Conservation (phyloP, 2,113 vertebrate species). For the Phalacrocorax carbo region DNA sequence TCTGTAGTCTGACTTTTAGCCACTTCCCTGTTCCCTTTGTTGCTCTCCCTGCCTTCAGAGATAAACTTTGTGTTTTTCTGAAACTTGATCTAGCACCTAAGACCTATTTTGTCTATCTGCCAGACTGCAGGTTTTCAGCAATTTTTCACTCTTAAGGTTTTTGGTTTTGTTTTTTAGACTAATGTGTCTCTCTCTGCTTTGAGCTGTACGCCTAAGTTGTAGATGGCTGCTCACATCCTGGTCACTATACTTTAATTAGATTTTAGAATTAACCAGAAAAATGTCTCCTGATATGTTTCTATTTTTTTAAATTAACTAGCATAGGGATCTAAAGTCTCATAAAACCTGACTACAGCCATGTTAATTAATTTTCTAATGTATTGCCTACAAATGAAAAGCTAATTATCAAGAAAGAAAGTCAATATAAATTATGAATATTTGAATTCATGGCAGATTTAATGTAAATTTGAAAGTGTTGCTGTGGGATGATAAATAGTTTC, state of each 20-base stretch:
- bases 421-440: neutral
- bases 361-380: neutral
- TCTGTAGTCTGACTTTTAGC: neutral
- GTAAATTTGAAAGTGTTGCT: neutral
- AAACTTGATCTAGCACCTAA: neutral
- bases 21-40: neutral
- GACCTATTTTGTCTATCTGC: neutral
- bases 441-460: neutral
- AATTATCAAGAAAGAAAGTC: neutral
- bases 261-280: neutral
- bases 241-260: neutral
- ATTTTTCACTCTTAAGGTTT: neutral
- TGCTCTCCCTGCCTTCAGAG: neutral
- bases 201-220: neutral
- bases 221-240: neutral
- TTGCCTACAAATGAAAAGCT: neutral
- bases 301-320: neutral
- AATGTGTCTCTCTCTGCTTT: neutral
- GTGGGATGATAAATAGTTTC: neutral
- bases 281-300: neutral
- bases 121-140: neutral
- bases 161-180: too few species aligned
- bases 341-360: neutral
- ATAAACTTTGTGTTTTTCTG: neutral
- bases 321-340: neutral